Evolutionary conservation across 2,113 vertebrate genomes (phyloP).

Genomic region (Cettia cetti): DNA sequence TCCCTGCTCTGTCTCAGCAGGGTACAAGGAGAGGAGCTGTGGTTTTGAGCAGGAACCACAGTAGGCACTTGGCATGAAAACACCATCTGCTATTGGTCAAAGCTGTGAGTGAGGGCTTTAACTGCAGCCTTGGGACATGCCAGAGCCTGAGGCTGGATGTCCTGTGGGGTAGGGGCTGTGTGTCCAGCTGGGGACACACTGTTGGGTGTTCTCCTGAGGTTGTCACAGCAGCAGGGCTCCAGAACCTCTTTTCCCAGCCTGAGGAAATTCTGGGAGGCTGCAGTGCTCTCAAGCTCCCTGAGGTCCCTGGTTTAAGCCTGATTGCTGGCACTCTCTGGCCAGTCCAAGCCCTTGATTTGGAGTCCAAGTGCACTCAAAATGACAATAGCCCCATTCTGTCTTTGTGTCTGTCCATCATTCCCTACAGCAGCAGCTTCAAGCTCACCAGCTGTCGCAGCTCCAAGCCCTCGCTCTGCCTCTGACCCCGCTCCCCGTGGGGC

Average conservation of each 20-base stretch:
- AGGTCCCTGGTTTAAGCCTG: neutral
- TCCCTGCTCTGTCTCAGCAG: neutral
- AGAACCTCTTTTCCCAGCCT: neutral
- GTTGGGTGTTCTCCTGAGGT: neutral
- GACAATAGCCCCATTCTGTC: neutral
- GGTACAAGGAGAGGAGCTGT: neutral
- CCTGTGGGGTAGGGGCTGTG: neutral
- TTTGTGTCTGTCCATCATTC: slow-evolving; percentile 15
- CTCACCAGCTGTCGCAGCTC: slow-evolving; percentile 96
- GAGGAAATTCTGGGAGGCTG: neutral
- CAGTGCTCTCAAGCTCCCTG: neutral
- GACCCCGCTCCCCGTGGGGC: slow-evolving; percentile 89
- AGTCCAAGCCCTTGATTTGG: neutral
- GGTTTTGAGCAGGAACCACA: neutral
- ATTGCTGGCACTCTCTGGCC: neutral
- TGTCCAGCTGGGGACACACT: neutral
- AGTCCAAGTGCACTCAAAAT: neutral
- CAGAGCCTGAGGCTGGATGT: neutral
- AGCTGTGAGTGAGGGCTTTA: neutral
- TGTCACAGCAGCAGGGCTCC: neutral
- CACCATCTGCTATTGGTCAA: neutral
- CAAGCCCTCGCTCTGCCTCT: slow-evolving; percentile 94
- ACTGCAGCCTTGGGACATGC: neutral
- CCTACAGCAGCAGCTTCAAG: slow-evolving; percentile 96
- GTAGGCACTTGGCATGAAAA: neutral